phyloP scores from a whole-genome alignment of 2,797 vertebrate genomes.

The Diplodus puntazzo region DNA sequence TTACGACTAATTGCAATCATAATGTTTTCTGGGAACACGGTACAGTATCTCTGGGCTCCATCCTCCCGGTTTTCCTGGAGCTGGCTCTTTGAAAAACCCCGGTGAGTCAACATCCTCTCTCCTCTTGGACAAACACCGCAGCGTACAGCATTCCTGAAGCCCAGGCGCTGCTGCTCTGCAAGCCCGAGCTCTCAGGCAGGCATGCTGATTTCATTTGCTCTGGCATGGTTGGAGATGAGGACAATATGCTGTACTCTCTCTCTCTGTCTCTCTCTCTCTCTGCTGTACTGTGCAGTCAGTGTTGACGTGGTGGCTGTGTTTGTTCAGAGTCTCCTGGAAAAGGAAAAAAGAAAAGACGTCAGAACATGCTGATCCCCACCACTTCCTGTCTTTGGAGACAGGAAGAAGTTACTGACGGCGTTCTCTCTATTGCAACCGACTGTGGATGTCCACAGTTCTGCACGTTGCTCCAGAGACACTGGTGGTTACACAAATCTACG shows the following conservation, averaged over 20 bases:
- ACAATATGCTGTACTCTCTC: constrained; percentile 21
- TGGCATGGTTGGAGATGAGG: constrained; percentile 24
- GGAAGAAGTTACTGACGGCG: constrained; percentile 56
- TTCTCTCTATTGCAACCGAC: constrained; percentile 8
- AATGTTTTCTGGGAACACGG: constrained; percentile 48
- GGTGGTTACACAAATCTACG: not conserved
- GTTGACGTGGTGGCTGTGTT: constrained; percentile 44
- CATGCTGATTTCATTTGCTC: constrained; percentile 52
- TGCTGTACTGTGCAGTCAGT: constrained; percentile 9
- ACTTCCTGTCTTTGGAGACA: constrained; percentile 74
- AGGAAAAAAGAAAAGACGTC: constrained; percentile 18
- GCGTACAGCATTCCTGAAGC: constrained; percentile 65
- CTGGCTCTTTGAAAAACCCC: constrained; percentile 46
- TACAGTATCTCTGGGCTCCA: constrained; percentile 68
- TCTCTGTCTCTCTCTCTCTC: not conserved
- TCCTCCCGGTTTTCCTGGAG: constrained; percentile 69
- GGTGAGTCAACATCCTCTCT: constrained; percentile 84
- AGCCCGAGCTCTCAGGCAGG: constrained; percentile 17
- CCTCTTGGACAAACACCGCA: constrained; percentile 66
- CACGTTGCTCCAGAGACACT: not conserved
- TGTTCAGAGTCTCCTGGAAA: constrained; percentile 39
- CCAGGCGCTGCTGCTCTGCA: constrained; percentile 35
- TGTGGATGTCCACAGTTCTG: not conserved
- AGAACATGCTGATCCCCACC: constrained; percentile 64
- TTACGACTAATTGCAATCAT: not conserved